Base-by-base conservation (phyloP, 2,113 vertebrate genomes). In the Pomatorhinus ruficollis region DNA sequence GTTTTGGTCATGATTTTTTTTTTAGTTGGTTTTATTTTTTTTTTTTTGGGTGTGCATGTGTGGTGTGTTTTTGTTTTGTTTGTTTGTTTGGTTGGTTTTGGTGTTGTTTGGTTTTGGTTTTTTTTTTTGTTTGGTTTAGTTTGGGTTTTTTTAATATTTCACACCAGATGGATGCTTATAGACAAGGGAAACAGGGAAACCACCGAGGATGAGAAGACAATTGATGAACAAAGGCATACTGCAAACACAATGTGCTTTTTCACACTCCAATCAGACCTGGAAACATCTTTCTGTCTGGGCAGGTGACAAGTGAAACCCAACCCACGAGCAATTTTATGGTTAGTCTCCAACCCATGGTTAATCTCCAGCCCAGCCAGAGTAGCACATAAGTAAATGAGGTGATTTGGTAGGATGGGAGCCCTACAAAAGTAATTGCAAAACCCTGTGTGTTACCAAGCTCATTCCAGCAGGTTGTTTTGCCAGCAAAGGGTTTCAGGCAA, bases 271-370 rank as follows among this genome's bases (percentile, higher is more conserved):
- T 85, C 8, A 27, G 57, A 83, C 22, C 39, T 83, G 39, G 83
- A 83, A 64, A 9, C 49, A 33, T 93, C 16, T 97, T 47, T 39
- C 53, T 93, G 61, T 95, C 69, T 70, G 10, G 44, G 44, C 78
- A 98, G 96, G 83, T 96, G 94, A 94, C 95, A 93, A 65, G 75
- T 90, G 74, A 92, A 91, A 49, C 83, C 95, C 44, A 95, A 49
- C 81, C 83, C 97, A 15, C 97, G 95, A 88, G 95, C 96, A 52
- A 93, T 97, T 28, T 89, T 98, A 74, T 94, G 3, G 94, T 97
- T 71, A 30, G 97, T 79, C 91, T 87, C 37, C 97, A 95, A 89
- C 72, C 94, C 49, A 92, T 98, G 63, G 96, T 96, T 18, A 98
- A 97, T 79, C 92, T 85, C 40, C 97, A 95, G 89, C 74, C 95